These are phyloP conservation scores for Fundulus diaphanus DNA, from an alignment of 2,797 vertebrate species.

Conservation along the genomic window DNA sequence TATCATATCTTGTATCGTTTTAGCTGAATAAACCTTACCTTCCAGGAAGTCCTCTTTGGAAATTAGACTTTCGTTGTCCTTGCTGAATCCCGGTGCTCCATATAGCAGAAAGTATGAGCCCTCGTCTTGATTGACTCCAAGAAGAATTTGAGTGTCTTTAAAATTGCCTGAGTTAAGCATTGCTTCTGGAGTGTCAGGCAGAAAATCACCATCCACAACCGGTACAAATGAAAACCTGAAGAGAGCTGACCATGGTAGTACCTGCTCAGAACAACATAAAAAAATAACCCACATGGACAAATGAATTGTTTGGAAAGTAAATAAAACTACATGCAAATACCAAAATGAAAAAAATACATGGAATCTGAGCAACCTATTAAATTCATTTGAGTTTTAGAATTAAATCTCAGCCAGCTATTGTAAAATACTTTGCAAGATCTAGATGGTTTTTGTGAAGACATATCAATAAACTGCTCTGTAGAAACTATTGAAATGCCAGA, in stretches of 20 bases:
- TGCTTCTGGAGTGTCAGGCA: slow-evolving; percentile 87
- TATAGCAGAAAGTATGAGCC: slow-evolving; percentile 93
- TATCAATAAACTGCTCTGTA: too few relatives aligned
- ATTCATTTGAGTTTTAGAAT: too few relatives aligned
- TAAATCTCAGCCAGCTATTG: too few relatives aligned
- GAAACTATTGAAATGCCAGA: too few relatives aligned
- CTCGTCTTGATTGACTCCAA: slow-evolving; percentile 93
- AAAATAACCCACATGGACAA: background rate
- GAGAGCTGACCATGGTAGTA: slow-evolving; percentile 85
- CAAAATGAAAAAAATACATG: background rate
- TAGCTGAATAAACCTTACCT: slow-evolving; percentile 52
- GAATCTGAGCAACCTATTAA: too few relatives aligned
- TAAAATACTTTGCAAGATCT: too few relatives aligned
- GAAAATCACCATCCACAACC: slow-evolving; percentile 88
- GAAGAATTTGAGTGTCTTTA: slow-evolving; percentile 87
- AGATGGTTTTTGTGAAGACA: too few relatives aligned
- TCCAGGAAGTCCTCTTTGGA: slow-evolving; percentile 90
- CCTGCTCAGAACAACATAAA: slow-evolving; percentile 48
- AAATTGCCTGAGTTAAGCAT: slow-evolving; percentile 86
- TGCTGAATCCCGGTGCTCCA: slow-evolving; percentile 92
- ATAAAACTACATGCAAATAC: background rate
- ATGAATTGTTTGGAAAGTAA: background rate
- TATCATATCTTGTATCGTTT: background rate
- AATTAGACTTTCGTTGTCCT: slow-evolving; percentile 94
- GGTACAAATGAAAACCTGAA: slow-evolving; percentile 95